phyloP scores from a whole-genome alignment of 2,113 vertebrate genomes.

The Dryoscopus gambensis region DNA sequence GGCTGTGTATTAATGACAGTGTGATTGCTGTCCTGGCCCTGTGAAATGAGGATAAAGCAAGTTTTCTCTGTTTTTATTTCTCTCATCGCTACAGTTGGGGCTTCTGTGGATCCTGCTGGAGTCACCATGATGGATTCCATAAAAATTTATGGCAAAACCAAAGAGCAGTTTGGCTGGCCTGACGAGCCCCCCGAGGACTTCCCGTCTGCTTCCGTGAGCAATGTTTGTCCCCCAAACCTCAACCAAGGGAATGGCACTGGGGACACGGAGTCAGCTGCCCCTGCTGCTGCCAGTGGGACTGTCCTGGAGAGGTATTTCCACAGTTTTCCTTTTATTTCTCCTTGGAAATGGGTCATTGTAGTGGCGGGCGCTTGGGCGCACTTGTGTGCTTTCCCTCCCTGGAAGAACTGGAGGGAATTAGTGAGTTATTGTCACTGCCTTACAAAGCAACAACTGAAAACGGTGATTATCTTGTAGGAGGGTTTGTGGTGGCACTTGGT shows the following conservation, averaged over 20 bases:
- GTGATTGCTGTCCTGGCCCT: neutral
- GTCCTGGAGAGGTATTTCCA: conserved; percentile 89
- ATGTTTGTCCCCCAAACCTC: conserved; percentile 90
- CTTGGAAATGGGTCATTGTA: neutral
- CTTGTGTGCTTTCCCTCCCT: neutral
- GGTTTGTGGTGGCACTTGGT: neutral
- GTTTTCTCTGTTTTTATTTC: neutral
- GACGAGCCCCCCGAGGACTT: conserved; percentile 97
- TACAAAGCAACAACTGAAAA: neutral
- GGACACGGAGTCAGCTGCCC: conserved; percentile 81
- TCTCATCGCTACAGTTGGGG: conserved; percentile 79
- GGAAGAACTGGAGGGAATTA: neutral
- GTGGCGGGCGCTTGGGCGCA: neutral
- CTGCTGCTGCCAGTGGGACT: conserved; percentile 82
- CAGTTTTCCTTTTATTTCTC: neutral
- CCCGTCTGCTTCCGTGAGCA: conserved; percentile 91
- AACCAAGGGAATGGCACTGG: conserved; percentile 86
- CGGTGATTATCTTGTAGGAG: neutral
- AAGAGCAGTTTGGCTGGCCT: conserved; percentile 98
- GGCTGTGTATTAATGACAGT: neutral
- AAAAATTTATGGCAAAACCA: conserved; percentile 98
- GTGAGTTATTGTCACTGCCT: neutral
- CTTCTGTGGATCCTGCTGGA: conserved; percentile 95
- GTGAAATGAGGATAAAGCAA: neutral
- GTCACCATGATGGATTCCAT: conserved; percentile 99